Base-by-base conservation (phyloP, 2,888 invertebrate genomes). In the Drosophila nr. perissopoda region DNA sequence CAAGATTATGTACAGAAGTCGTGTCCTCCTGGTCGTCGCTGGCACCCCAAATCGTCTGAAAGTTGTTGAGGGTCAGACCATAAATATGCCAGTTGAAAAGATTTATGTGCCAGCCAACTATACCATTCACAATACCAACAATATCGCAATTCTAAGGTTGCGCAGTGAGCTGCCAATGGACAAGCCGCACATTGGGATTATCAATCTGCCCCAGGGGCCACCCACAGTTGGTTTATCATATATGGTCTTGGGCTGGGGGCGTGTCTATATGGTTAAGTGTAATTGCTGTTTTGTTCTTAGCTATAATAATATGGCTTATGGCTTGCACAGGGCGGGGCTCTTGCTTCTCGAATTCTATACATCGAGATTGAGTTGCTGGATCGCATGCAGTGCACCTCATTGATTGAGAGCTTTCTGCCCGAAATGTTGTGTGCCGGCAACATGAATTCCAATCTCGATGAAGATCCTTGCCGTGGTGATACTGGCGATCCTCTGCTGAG, bases 231-330 rank as follows among this genome's bases (percentile, higher is more conserved):
- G 67, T 4, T 2, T 16, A 0, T 0, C 1, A 0, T 82, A 69
- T 16, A 42, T 6, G 4, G 85, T 87, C 0, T 0, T 74, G 21
- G 88, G 84, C 31, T 84, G 84, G 84, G 84, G 84, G 1, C 80
- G 85, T n/a, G 8, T 82, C 10, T 85, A 31, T 27, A 3, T 13
- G 29, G 80, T 80, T 54, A 34, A 42, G 58, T 58, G 31, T 8
- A 8, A n/a, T 7, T 11, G 18, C 16, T n/a, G 11, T n/a, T 52
- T 40, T n/a, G 4, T 40, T 1, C 21, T 25, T n/a, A 54, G 1
- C 34, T 4, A 6, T 40, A 11, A 40, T 29, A 16, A 7, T 10
- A n/a, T 18, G n/a, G 6, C 11, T 27, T 56, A 21, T 18, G n/a
- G 6, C 8, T 33, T 56, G 45, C 36, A 7, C 31, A 83, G 87